Evolutionary conservation across 2,797 vertebrate species (phyloP).

Genomic region (Crypturellus tataupa): DNA sequence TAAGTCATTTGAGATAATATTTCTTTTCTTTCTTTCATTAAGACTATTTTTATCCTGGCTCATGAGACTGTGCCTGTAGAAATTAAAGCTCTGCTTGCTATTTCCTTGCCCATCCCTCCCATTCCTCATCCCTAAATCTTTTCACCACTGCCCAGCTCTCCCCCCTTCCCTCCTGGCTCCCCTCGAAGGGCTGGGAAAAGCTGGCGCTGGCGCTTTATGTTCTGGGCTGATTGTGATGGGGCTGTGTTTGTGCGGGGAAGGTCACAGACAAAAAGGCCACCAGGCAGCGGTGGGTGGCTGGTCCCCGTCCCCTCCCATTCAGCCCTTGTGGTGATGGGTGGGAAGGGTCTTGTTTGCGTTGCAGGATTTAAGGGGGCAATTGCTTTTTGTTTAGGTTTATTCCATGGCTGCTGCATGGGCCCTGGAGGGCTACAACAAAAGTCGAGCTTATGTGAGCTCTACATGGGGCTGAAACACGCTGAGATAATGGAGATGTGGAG

Average conservation of each 20-base stretch:
- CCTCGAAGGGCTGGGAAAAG: constrained; percentile 69
- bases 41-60: not conserved
- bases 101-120: constrained; percentile 14
- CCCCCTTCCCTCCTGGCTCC: constrained; percentile 1
- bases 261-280: constrained; percentile 75
- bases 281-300: not conserved
- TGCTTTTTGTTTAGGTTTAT: constrained; percentile 62
- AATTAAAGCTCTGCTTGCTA: not conserved
- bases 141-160: constrained; percentile 31
- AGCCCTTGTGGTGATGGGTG: constrained; percentile 40
- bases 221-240: constrained; percentile 57
- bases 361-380: constrained; percentile 41
- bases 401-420: not conserved
- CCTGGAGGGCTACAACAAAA: constrained; percentile 34
- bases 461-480: not conserved
- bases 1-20: not conserved
- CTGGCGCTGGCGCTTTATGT: not conserved
- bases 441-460: constrained; percentile 16
- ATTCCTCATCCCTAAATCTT: not conserved
- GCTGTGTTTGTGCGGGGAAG: constrained; percentile 65
- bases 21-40: constrained; percentile 31
- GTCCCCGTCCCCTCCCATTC: constrained; percentile 47
- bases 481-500: not conserved
- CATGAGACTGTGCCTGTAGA: not conserved
- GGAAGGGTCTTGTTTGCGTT: constrained; percentile 69